phyloP scores from a whole-genome alignment of 2,797 vertebrate species.

The Nannoperca australis region DNA sequence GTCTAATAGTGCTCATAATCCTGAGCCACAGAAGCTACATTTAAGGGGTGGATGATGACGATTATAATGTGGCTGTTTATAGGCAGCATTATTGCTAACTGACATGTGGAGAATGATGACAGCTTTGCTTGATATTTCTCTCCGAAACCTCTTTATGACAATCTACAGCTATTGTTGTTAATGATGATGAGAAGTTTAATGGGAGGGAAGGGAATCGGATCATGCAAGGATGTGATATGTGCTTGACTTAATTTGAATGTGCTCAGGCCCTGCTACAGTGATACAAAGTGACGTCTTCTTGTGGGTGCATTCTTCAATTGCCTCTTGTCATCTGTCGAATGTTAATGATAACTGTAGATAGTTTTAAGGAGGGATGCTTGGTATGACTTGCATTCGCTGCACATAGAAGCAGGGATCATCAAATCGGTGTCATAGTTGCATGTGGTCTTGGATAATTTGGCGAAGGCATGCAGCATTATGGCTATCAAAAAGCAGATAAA shows the following conservation, averaged over 20 bases:
- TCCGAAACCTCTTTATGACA: slow-evolving; percentile 59
- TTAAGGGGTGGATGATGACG: slow-evolving; percentile 51
- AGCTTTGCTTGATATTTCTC: slow-evolving; percentile 47
- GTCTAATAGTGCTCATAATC: slow-evolving; percentile 34
- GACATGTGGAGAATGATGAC: slow-evolving; percentile 54
- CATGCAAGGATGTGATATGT: slow-evolving; percentile 27
- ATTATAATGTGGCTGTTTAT: slow-evolving; percentile 58
- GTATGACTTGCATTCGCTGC: slow-evolving; percentile 28
- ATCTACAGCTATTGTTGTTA: slow-evolving; percentile 59
- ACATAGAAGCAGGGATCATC: slow-evolving; percentile 39
- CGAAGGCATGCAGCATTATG: slow-evolving; percentile 46
- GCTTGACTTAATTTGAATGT: slow-evolving; percentile 56
- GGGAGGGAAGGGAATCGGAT: slow-evolving; percentile 49
- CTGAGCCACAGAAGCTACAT: slow-evolving; percentile 43
- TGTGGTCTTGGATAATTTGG: slow-evolving; percentile 60
- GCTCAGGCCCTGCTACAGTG: slow-evolving; percentile 25
- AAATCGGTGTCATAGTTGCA: slow-evolving; percentile 35
- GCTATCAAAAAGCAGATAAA: slow-evolving; percentile 69
- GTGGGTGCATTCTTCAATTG: slow-evolving; percentile 17
- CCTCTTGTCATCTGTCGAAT: slow-evolving; percentile 23
- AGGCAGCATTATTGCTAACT: slow-evolving; percentile 48
- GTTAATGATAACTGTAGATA: slow-evolving; percentile 16
- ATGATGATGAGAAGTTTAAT: slow-evolving; percentile 55
- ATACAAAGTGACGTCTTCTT: slow-evolving; percentile 39
- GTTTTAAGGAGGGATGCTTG: slow-evolving; percentile 28